These are phyloP conservation scores for Ibidorhyncha struthersii DNA, from an alignment of 2,113 vertebrate species.

Conservation along the genomic window DNA sequence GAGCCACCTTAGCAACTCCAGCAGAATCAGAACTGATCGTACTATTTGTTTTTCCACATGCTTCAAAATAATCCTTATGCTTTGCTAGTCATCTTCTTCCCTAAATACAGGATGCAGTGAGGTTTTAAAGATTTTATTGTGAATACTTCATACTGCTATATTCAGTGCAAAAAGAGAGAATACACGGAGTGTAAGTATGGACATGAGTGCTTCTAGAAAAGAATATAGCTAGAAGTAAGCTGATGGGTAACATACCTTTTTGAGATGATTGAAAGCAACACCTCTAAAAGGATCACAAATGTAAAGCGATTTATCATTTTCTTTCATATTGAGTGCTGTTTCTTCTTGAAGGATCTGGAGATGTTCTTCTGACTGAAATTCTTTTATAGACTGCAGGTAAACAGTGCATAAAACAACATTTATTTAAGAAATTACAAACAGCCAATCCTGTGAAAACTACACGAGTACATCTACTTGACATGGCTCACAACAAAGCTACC, in stretches of 20 bases:
- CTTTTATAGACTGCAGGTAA: slow-evolving; percentile 86
- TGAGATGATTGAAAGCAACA: slow-evolving; percentile 85
- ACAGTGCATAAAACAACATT: background rate
- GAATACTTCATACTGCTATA: background rate
- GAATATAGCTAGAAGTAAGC: background rate
- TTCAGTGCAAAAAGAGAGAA: background rate
- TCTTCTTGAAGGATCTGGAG: slow-evolving; percentile 86
- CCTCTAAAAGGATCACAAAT: slow-evolving; percentile 90
- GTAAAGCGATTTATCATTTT: slow-evolving; percentile 92
- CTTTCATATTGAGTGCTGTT: slow-evolving; percentile 78
- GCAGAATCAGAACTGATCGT: background rate
- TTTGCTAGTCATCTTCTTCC: background rate
- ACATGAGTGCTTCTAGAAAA: background rate
- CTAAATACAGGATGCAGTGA: background rate
- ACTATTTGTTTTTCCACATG: background rate
- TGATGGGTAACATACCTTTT: slow-evolving; percentile 76
- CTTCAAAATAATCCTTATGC: background rate
- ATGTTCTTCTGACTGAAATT: slow-evolving; percentile 92
- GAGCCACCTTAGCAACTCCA: background rate
- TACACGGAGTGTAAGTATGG: background rate
- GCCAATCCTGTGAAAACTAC: background rate
- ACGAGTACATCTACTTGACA: background rate
- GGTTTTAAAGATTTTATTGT: background rate
- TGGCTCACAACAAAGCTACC: background rate
- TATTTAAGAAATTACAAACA: background rate